phyloP scores from a whole-genome alignment of 2,113 vertebrate species.

The Dasyornis broadbenti region DNA sequence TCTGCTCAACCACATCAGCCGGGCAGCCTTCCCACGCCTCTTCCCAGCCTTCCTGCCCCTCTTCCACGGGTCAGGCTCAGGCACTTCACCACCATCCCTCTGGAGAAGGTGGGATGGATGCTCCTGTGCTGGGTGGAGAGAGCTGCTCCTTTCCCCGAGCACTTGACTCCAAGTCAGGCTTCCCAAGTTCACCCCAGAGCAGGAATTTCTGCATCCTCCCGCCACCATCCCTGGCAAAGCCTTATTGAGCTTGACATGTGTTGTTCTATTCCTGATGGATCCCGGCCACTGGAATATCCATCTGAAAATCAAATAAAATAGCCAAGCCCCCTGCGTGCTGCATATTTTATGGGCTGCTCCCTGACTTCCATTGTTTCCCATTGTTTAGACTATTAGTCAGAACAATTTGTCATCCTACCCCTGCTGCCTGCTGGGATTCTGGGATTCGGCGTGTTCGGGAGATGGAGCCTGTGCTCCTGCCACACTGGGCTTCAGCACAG shows the following conservation, averaged over 20 bases:
- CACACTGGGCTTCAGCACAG: background rate
- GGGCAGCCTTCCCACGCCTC: background rate
- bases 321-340: background rate
- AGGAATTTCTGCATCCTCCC: background rate
- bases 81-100: background rate
- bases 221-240: accelerated
- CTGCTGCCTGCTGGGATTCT: constrained; percentile 20
- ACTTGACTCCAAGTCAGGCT: background rate
- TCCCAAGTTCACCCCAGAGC: background rate
- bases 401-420: constrained; percentile 52
- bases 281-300: constrained; percentile 50
- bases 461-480: background rate
- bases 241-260: constrained; percentile 32
- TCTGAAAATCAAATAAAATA: constrained; percentile 38
- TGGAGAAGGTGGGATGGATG: background rate
- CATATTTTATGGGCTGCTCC: constrained; percentile 24
- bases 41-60: background rate
- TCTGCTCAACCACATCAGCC: background rate
- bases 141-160: background rate
- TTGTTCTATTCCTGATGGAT: constrained; percentile 39
- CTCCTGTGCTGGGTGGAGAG: background rate
- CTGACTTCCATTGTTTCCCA: constrained; percentile 42
- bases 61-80: background rate
- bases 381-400: constrained; percentile 56
- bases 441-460: background rate